Conservation (phyloP, 2,797 vertebrate genomes). For the Diceros bicornis region DNA sequence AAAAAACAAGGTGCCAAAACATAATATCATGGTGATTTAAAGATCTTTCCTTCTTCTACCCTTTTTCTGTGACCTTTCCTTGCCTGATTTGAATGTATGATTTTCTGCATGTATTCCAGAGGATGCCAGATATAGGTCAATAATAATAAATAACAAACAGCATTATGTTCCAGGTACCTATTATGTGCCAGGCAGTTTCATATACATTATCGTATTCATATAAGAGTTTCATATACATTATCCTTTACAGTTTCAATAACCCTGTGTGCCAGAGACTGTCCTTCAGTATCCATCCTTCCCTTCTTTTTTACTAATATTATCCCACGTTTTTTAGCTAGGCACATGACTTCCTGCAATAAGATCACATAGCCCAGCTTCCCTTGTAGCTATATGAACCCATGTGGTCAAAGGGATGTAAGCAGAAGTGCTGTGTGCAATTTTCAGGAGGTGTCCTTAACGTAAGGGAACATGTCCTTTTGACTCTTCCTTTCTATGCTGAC, state of each 20-base stretch:
- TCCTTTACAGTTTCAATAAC: background rate
- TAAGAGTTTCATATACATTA: background rate
- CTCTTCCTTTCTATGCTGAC: background rate
- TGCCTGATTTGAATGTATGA: constrained; percentile 8
- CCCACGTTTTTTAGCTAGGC: background rate
- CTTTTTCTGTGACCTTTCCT: constrained; percentile 5
- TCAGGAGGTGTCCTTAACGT: background rate
- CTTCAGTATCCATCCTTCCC: background rate
- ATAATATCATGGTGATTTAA: background rate
- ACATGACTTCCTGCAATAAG: background rate
- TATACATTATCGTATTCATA: too few relatives aligned
- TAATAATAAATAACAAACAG: background rate
- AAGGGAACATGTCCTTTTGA: background rate
- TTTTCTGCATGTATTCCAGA: background rate
- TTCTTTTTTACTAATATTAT: background rate
- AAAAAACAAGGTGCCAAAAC: background rate
- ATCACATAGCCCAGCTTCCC: background rate
- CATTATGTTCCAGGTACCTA: background rate
- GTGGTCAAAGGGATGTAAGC: background rate
- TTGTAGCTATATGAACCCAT: background rate
- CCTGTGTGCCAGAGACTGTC: background rate
- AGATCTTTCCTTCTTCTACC: background rate
- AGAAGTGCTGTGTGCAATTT: background rate
- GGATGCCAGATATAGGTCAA: background rate
- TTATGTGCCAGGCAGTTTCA: background rate